These are phyloP conservation scores for Mycogona germanica DNA, from an alignment of 2,888 invertebrate species.

Conservation along the genomic window DNA sequence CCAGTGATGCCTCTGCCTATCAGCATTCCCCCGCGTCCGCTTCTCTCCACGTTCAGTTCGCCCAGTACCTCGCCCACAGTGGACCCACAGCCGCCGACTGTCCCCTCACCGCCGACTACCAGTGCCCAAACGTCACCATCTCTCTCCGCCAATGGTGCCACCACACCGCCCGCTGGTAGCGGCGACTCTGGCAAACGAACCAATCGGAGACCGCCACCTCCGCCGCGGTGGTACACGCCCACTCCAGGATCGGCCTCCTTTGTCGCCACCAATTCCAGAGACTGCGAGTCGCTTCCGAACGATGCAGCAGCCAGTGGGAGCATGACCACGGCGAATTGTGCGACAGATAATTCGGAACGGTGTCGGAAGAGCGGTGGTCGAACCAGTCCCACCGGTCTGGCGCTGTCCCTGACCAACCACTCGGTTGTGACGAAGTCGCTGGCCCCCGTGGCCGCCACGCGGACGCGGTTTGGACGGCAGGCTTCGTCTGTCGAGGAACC, in stretches of 20 bases:
- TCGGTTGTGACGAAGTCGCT: background rate
- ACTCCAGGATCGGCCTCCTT: conserved; percentile 1
- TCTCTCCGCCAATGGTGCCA: background rate
- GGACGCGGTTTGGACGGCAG: conserved; percentile 2
- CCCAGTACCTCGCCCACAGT: background rate
- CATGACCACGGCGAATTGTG: background rate
- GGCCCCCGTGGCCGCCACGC: background rate
- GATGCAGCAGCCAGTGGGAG: conserved; percentile 36
- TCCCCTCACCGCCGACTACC: conserved; percentile 13
- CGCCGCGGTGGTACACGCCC: conserved; percentile 74
- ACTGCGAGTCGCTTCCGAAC: conserved; percentile 8
- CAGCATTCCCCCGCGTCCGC: conserved; percentile 6
- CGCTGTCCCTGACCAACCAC: background rate
- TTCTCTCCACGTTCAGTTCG: conserved; percentile 6
- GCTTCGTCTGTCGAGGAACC: background rate
- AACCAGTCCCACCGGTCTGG: background rate
- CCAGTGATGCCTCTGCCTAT: conserved; percentile 6
- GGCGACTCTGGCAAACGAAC: conserved; percentile 4
- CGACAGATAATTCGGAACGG: background rate
- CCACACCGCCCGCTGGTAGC: conserved; percentile 6
- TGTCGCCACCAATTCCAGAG: conserved; percentile 3
- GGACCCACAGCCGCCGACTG: conserved; percentile 14
- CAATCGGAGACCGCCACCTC: conserved; percentile 57
- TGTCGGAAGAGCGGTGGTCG: background rate
- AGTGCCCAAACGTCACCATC: conserved; percentile 24